Conservation (phyloP, 2,113 vertebrate species). For the Nothoprocta perdicaria region DNA sequence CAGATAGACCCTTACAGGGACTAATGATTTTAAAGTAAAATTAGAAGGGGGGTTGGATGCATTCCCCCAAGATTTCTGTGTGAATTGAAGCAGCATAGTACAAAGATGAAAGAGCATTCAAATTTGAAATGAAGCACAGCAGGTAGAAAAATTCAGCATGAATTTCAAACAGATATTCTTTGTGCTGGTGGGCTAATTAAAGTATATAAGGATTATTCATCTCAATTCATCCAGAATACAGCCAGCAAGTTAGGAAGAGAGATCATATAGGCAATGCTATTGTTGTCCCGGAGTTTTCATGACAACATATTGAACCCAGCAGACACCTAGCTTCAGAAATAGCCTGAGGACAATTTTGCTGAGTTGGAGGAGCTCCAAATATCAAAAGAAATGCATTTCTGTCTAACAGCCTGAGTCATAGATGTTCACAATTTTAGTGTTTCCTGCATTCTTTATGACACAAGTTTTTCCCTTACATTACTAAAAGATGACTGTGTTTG, state of each 20-base stretch:
- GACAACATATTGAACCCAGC: not conserved
- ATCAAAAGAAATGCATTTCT: not conserved
- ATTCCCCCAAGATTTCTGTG: not conserved
- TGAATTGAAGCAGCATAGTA: not conserved
- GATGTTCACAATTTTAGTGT: not conserved
- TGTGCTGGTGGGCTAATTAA: slow-evolving; percentile 22
- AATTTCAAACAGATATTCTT: slow-evolving; percentile 47
- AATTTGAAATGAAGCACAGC: slow-evolving; percentile 32
- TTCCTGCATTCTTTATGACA: not conserved
- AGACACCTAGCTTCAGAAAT: not conserved
- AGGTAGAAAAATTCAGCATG: not conserved
- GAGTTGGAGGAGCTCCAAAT: not conserved
- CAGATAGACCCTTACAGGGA: not conserved
- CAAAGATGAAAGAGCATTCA: slow-evolving; percentile 34
- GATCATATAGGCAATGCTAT: not conserved
- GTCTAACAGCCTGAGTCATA: not conserved
- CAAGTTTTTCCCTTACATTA: not conserved
- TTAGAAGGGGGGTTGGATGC: not conserved
- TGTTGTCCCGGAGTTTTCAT: not conserved
- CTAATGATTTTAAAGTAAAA: slow-evolving; percentile 31
- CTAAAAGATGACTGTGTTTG: not conserved
- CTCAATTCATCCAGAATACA: not conserved
- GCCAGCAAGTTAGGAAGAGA: not conserved
- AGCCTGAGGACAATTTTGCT: not conserved
- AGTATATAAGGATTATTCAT: not conserved